Evolutionary conservation across 2,797 vertebrate genomes (phyloP), one percentile per base, ranked within the genome.

Genomic region (Bryconaethiops microstoma): DNA sequence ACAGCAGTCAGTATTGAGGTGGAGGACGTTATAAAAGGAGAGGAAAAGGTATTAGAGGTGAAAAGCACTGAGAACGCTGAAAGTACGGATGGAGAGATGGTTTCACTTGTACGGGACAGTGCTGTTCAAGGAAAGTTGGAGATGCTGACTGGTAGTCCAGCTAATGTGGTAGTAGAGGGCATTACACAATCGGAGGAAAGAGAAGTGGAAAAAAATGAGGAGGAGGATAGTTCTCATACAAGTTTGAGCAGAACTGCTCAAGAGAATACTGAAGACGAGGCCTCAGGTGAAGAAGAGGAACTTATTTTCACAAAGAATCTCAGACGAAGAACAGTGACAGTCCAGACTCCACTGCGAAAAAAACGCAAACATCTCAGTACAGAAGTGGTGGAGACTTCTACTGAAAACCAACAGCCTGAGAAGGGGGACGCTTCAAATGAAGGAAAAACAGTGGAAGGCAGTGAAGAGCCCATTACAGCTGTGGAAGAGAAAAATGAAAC

Each of bases 261-360:
- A 1, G 5, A 79, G 29, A 73, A 60, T 3, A 54, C 23, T 73
- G 75, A 81, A 65, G 54, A 59, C 45, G 29, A 68, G 39, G 59
- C 12, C 35, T 71, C n/a, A 7, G 57, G 35, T 14, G 57, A 74
- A 42, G 35, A 74, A 54, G 35, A 48, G 21, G 9, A 59, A 42
- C 21, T 55, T 8, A 13, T 72, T 60, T 71, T 74, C 54, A 79
- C 48, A 25, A 80, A 48, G 55, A 63, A 60, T 50, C 74, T 82
- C 60, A 80, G 82, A 45, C 10, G 19, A 35, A 76, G 83, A 78
- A 74, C 42, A 39, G 35, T 80, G 71, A 79, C 4, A 29, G 50
- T 62, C 12, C 67, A 59, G 6, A 69, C 29, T 78, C 73, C 78
- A 68, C 67, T 77, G n/a, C 70, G 5, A 74, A 71, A 71, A 25